Evolutionary conservation across 2,888 invertebrate genomes (phyloP).

Genomic region (Tortrix viridana): DNA sequence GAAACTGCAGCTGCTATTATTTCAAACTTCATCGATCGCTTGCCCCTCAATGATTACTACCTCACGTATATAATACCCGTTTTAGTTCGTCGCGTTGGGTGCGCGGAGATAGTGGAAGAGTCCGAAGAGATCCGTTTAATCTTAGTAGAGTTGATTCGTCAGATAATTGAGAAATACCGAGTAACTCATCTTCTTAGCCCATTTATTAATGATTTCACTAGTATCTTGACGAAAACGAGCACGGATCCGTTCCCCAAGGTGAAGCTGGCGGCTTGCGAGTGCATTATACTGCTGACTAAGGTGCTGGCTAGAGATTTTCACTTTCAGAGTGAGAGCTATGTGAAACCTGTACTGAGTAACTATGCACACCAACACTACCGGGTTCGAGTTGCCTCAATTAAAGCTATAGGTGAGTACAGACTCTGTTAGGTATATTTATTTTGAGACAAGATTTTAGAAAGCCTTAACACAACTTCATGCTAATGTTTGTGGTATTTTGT

Average conservation of each 20-base stretch:
- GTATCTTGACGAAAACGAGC: slow-evolving; percentile 88
- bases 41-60: slow-evolving; percentile 88
- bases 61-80: slow-evolving; percentile 90
- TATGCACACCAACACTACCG: slow-evolving; percentile 93
- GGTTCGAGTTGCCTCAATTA: slow-evolving; percentile 89
- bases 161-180: slow-evolving; percentile 86
- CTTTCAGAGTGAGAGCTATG: slow-evolving; percentile 88
- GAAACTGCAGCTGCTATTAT: slow-evolving; percentile 84
- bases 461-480: too few relatives aligned
- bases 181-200: slow-evolving; percentile 84
- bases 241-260: slow-evolving; percentile 92
- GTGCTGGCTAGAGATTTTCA: slow-evolving; percentile 89
- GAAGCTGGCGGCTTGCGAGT: slow-evolving; percentile 90
- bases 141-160: slow-evolving; percentile 86
- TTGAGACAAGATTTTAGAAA: too few relatives aligned
- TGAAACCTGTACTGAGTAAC: slow-evolving; percentile 89
- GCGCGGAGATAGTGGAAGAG: slow-evolving; percentile 87
- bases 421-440: too few relatives aligned
- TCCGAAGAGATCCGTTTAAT: slow-evolving; percentile 92
- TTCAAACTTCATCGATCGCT: slow-evolving; percentile 79
- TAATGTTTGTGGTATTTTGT: too few relatives aligned
- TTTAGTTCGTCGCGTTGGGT: slow-evolving; percentile 90
- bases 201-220: slow-evolving; percentile 90
- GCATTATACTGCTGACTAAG: slow-evolving; percentile 87
- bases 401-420: slow-evolving; percentile 87